A percentile compares a stretch with the other conserved stretches of the same genome.
Evolutionary conservation across 1,140 invertebrate species (phyloP).

Genomic region (Aricia agestis): DNA sequence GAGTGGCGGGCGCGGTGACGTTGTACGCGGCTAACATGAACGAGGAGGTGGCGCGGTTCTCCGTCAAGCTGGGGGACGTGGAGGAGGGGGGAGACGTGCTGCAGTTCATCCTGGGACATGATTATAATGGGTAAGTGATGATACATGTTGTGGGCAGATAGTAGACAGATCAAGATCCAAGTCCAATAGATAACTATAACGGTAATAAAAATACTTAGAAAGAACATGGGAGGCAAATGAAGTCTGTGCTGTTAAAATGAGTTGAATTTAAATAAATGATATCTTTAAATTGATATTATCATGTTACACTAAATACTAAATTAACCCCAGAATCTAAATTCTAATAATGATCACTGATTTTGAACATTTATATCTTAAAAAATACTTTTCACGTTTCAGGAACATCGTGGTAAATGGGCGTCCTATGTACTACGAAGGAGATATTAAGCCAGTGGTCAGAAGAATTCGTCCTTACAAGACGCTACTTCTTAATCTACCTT

Average conservation of each 20-base stretch:
- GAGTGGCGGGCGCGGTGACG: slow-evolving; percentile 51
- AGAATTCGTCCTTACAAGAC: slow-evolving; percentile 62
- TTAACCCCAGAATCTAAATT: too few species aligned
- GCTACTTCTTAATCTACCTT: slow-evolving; percentile 68
- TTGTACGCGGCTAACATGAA: slow-evolving; percentile 60
- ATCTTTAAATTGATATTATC: too few species aligned
- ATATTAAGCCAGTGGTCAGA: slow-evolving; percentile 71
- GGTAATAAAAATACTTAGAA: too few species aligned
- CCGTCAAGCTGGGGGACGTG: slow-evolving; percentile 45
- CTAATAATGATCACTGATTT: too few species aligned
- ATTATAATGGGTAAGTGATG: slow-evolving; percentile 46
- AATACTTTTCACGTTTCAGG: slow-evolving; percentile 39
- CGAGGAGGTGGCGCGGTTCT: slow-evolving; percentile 53
- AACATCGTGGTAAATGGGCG: slow-evolving; percentile 75
- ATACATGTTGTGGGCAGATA: too few species aligned
- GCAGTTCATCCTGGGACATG: slow-evolving; percentile 59
- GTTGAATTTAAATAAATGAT: too few species aligned
- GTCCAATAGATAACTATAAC: too few species aligned
- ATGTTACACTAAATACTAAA: too few species aligned
- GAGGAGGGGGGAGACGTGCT: slow-evolving; percentile 63
- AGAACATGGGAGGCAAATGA: too few species aligned
- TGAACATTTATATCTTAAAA: too few species aligned
- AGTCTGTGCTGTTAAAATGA: too few species aligned
- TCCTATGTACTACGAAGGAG: slow-evolving; percentile 65
- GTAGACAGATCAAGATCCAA: too few species aligned